Evolutionary conservation across 2,113 vertebrate species (phyloP).

Genomic region (Cynocephalus volans): DNA sequence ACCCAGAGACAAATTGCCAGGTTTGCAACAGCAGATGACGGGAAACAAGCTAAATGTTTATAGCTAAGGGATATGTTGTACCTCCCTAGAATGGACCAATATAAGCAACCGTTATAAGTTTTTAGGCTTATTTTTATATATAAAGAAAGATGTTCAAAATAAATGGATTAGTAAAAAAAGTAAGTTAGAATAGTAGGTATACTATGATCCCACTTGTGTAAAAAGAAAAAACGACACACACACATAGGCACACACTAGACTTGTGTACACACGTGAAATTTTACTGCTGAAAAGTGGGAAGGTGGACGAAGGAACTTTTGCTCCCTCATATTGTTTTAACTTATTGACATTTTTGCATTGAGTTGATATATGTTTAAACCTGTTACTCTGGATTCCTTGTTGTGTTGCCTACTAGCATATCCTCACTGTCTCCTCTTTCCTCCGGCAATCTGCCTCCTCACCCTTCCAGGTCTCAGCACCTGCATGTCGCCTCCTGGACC

Average conservation of each 20-base stretch:
- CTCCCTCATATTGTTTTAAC: background rate
- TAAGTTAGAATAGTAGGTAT: conserved; percentile 16
- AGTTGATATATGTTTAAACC: background rate
- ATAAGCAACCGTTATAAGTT: background rate
- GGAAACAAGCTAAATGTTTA: background rate
- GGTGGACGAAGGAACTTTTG: background rate
- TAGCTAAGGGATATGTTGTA: background rate
- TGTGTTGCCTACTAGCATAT: background rate
- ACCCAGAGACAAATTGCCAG: background rate
- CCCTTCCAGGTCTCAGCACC: background rate
- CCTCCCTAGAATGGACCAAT: background rate
- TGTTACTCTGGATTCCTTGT: background rate
- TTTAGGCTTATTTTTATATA: conserved; percentile 12
- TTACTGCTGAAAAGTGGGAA: conserved; percentile 20
- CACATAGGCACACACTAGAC: background rate
- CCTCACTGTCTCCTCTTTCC: background rate
- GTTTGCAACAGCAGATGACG: background rate
- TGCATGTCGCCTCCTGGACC: background rate
- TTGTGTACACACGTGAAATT: background rate
- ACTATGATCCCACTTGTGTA: background rate
- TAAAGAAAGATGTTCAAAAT: background rate
- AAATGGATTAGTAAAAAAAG: background rate
- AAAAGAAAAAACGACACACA: background rate
- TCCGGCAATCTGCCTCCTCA: background rate
- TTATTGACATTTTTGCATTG: background rate